Evolutionary conservation across 2,797 vertebrate species (phyloP), one percentile per base, ranked within the genome.

Genomic region (Microtus agrestis): DNA sequence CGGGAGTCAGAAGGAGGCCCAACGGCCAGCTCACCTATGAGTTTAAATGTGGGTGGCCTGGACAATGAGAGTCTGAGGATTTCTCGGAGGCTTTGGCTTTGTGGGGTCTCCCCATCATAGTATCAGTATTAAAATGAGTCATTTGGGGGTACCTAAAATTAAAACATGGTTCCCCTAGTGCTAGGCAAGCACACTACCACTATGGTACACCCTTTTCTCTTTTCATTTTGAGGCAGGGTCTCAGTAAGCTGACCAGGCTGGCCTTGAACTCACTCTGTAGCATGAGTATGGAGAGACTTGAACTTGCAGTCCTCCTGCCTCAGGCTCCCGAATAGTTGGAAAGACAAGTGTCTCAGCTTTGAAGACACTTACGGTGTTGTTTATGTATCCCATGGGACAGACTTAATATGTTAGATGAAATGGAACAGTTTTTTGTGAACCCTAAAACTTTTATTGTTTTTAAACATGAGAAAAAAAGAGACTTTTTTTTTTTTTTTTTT

Each of bases 1-100:
- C 1, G 0, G 0, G 1, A 48, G 3, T 29, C 46, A 43, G 67
- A 63, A 4, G 6, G 6, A 31, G 19, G 48, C 29, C 2, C 12
- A 48, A n/a, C 2, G 13, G 13, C 5, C 0, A 27, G 5, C n/a
- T 65, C 21, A 5, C 27, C 11, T 4, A 11, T 14, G 87, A 46
- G 69, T 40, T 54, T 54, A 25, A 46, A 21, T 34, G 6, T 13
- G 3, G 19, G n/a, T 6, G 34, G 65, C 77, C 31, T 6, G 13
- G 11, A 21, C 0, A 19, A 13, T 1, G 17, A 40, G 48, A 46
- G 8, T 29, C 27, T 2, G 63, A 29, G 61, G 43, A 54, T 3
- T 19, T 29, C 73, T 74, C 25, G 13, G 25, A 6, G 3, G 2
- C 15, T 43, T 54, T 37, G 29, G 25, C n/a, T 93, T 48, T 7